These are phyloP conservation scores for Chiloscyllium plagiosum DNA, from an alignment of 2,113 vertebrate genomes.

Conservation along the genomic window DNA sequence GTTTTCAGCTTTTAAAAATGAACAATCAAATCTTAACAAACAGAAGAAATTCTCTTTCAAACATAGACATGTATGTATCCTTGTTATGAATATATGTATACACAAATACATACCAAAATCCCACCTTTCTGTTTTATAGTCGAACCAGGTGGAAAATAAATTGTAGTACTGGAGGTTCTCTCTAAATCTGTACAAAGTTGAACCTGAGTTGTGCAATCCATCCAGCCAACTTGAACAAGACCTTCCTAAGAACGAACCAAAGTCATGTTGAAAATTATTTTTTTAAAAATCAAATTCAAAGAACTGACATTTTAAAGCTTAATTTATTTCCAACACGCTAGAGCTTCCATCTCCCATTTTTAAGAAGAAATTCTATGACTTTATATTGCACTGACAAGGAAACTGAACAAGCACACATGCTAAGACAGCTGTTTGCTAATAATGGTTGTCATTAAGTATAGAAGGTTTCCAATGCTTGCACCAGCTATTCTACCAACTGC, in stretches of 20 bases:
- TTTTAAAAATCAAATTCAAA: neutral
- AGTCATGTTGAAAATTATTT: neutral
- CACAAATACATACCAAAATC: constrained; percentile 66
- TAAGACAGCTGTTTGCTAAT: neutral
- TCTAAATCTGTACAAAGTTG: constrained; percentile 83
- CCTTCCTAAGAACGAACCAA: constrained; percentile 64
- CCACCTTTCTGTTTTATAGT: constrained; percentile 68
- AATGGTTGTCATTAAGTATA: neutral
- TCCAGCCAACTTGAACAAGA: constrained; percentile 87
- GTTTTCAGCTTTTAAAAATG: neutral
- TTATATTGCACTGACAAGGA: neutral
- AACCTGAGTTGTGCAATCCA: constrained; percentile 76
- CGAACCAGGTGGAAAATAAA: constrained; percentile 84
- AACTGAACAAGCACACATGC: neutral
- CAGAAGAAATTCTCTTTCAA: neutral
- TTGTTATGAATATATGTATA: neutral
- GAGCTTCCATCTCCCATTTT: no score
- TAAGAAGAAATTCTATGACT: neutral
- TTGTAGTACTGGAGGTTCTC: constrained; percentile 72
- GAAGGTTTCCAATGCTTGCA: neutral
- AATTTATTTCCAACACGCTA: neutral
- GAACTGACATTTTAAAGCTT: constrained; percentile 40
- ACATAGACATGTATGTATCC: neutral
- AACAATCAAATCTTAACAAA: neutral
- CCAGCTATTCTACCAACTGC: neutral